Base-by-base conservation (phyloP, 2,113 vertebrate species). In the Clarias magur region DNA sequence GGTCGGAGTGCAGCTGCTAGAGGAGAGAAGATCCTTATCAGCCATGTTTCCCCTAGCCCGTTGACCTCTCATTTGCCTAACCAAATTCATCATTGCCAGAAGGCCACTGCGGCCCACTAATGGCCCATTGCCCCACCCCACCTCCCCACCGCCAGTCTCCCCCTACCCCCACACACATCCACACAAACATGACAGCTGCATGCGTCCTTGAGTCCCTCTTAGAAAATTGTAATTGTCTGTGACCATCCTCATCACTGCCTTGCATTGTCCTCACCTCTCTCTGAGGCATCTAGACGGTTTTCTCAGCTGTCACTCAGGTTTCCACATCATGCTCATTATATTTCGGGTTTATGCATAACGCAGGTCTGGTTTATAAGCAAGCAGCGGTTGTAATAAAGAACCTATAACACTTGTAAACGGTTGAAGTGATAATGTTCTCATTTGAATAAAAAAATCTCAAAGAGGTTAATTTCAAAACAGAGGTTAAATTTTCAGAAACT, bases 31-130 rank as follows among this genome's bases (percentile, higher is more conserved):
- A 93, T 91, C 89, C 73, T 83, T 89, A 88, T 86, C 65, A 38
- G 63, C 76, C 87, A 82, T 85, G 87, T 88, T 90, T 88, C 90
- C 89, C 87, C 88, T 88, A 85, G 86, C 83, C 92, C 90, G 89
- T 88, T 92, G 85, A 89, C 48, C 84, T 83, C 88, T 91, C 89
- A 93, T 93, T 91, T 92, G 89, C 87, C 87, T 91, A 90, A 92
- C 91, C 91, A 92, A 92, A 93, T 91, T 86, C 86, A 83, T 86
- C 86, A 38, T 67, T 79, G 82, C 88, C 87, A 59, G 67, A 84
- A 67, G 87, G 76, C 56, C 9, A 62, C 82, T 25, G 60, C 54
- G 80, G 87, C 80, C 34, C 87, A 27, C 76, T 86, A 79, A 86
- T 54, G 17, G 80, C 56, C 27, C 9, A 70, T 79, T 16, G 7